phyloP scores from a whole-genome alignment of 2,113 vertebrate genomes.

The Brachionichthys hirsutus region DNA sequence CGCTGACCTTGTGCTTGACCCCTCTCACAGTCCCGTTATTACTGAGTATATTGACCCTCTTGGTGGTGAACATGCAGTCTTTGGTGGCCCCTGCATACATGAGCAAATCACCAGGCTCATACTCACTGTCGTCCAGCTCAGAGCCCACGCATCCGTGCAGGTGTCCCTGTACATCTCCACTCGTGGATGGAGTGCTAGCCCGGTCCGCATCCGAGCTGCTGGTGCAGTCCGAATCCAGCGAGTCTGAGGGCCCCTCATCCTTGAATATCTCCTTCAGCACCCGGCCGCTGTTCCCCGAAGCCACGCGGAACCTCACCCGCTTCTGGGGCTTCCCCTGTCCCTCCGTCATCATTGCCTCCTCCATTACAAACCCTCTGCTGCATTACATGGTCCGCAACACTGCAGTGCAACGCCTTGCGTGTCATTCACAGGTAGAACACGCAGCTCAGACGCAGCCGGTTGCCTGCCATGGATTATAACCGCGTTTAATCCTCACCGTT shows the following conservation, averaged over 20 bases:
- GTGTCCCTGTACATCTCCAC: constrained; percentile 80
- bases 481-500: constrained; percentile 62
- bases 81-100: constrained; percentile 83
- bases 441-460: constrained; percentile 53
- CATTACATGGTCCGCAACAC: constrained; percentile 79
- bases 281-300: constrained; percentile 90
- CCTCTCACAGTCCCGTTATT: constrained; percentile 97
- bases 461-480: constrained; percentile 63
- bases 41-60: constrained; percentile 94
- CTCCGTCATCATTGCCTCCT: constrained; percentile 71
- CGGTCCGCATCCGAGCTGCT: constrained; percentile 86
- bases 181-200: constrained; percentile 80
- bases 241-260: constrained; percentile 83
- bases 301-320: constrained; percentile 93
- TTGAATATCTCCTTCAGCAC: constrained; percentile 94
- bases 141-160: constrained; percentile 78
- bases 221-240: constrained; percentile 89
- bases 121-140: constrained; percentile 83
- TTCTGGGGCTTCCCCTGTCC: constrained; percentile 79
- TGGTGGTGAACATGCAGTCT: constrained; percentile 84
- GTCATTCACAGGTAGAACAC: constrained; percentile 53
- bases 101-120: constrained; percentile 85
- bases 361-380: constrained; percentile 64
- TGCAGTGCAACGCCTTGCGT: constrained; percentile 37
- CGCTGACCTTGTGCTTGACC: constrained; percentile 96